Evolutionary conservation across 2,113 vertebrate genomes (phyloP).

Genomic region (Pterocles orientalis): DNA sequence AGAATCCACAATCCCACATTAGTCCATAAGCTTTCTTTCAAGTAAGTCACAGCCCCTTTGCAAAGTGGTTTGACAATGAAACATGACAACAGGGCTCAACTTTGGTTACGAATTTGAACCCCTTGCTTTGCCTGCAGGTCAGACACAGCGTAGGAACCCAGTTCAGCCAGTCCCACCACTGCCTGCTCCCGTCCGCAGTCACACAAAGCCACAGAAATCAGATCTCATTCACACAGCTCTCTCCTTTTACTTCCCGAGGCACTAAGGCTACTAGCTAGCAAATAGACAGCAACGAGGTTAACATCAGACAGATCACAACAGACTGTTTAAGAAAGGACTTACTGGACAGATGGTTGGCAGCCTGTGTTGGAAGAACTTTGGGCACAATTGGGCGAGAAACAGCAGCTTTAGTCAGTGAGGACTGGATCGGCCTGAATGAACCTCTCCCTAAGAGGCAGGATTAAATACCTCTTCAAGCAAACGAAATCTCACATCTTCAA

Average conservation of each 20-base stretch:
- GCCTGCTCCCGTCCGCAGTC: neutral
- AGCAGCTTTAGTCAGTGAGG: slow-evolving; percentile 83
- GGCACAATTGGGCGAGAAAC: slow-evolving; percentile 84
- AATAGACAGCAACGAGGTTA: neutral
- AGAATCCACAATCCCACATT: neutral
- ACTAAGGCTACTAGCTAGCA: neutral
- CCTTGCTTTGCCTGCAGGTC: neutral
- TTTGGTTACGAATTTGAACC: neutral
- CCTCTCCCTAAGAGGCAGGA: slow-evolving; percentile 80
- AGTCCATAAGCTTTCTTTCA: neutral
- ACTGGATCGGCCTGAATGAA: slow-evolving; percentile 94
- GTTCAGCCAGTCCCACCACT: neutral
- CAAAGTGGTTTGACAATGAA: neutral
- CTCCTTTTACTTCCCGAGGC: neutral
- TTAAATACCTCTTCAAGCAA: slow-evolving; percentile 2
- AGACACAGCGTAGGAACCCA: neutral
- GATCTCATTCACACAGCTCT: neutral
- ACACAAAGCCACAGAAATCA: neutral
- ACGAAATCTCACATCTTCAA: neutral
- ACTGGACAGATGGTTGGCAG: slow-evolving; percentile 87
- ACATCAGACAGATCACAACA: neutral
- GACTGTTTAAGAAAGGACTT: slow-evolving; percentile 58
- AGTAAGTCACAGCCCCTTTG: neutral
- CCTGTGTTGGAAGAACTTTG: slow-evolving; percentile 80
- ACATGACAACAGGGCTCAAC: neutral